Conservation (phyloP, 2,797 vertebrate genomes). For the Poeciliopsis infans region DNA sequence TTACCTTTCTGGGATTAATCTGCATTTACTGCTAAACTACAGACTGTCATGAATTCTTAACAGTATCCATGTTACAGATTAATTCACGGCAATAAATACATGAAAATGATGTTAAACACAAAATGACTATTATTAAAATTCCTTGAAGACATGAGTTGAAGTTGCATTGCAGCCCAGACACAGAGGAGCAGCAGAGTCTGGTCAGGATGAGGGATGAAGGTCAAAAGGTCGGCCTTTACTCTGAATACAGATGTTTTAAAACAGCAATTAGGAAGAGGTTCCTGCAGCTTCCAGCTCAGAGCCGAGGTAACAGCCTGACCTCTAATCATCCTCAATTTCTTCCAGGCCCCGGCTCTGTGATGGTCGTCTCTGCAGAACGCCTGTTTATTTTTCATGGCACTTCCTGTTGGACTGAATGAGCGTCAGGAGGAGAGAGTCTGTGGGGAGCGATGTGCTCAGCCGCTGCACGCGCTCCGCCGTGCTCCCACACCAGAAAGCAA, state of each 20-base stretch:
- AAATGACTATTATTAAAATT: neutral
- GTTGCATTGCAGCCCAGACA: conserved; percentile 71
- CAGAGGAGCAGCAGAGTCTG: conserved; percentile 59
- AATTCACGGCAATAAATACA: neutral
- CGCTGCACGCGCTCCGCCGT: conserved; percentile 30
- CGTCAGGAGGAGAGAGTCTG: conserved; percentile 31
- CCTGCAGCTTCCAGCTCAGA: conserved; percentile 52
- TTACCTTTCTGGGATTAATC: neutral
- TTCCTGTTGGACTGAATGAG: conserved; percentile 71
- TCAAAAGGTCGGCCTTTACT: conserved; percentile 42
- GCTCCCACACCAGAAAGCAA: conserved; percentile 1
- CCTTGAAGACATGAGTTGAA: neutral
- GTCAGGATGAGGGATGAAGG: conserved; percentile 20
- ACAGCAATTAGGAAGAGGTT: conserved; percentile 70
- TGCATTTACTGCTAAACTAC: neutral
- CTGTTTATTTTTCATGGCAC: conserved; percentile 66
- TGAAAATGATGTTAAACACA: neutral
- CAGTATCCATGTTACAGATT: neutral
- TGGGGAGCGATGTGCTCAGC: conserved; percentile 43
- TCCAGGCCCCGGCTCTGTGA: conserved; percentile 33
- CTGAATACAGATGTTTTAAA: conserved; percentile 49
- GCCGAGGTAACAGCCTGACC: conserved; percentile 62
- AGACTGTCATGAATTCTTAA: neutral
- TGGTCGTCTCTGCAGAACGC: conserved; percentile 37
- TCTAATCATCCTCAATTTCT: conserved; percentile 69